These are phyloP conservation scores for Cinclus cinclus DNA, from an alignment of 2,113 vertebrate genomes.

Conservation along the genomic window DNA sequence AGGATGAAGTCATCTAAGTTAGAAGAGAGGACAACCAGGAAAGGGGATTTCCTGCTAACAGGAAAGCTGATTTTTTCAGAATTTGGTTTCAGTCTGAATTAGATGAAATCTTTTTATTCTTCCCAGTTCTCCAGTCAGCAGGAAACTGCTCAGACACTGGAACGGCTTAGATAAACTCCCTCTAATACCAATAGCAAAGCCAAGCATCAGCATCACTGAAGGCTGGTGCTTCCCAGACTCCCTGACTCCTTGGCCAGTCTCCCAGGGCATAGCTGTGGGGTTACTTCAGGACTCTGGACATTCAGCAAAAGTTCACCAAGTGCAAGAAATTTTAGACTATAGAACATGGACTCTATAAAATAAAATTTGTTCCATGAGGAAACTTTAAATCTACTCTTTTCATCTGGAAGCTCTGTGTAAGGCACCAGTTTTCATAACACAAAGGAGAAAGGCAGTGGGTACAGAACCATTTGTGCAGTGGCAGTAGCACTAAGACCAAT, in stretches of 20 bases:
- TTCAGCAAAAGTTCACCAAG: background rate
- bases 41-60: background rate
- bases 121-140: background rate
- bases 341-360: background rate
- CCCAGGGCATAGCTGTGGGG: background rate
- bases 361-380: background rate
- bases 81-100: background rate
- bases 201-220: background rate
- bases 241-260: background rate
- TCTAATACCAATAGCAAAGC: background rate
- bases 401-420: background rate
- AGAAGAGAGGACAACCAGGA: background rate
- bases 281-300: background rate
- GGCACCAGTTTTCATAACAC: background rate
- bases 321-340: background rate
- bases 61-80: background rate
- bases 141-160: background rate
- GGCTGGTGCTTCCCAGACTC: background rate
- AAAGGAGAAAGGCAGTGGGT: background rate
- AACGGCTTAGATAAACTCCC: background rate
- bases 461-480: rapidly evolving
- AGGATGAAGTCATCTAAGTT: background rate
- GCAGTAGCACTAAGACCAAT: background rate
- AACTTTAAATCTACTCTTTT: background rate
- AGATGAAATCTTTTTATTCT: background rate